phyloP scores from a whole-genome alignment of 2,113 vertebrate species.

The Puffinus mauretanicus region DNA sequence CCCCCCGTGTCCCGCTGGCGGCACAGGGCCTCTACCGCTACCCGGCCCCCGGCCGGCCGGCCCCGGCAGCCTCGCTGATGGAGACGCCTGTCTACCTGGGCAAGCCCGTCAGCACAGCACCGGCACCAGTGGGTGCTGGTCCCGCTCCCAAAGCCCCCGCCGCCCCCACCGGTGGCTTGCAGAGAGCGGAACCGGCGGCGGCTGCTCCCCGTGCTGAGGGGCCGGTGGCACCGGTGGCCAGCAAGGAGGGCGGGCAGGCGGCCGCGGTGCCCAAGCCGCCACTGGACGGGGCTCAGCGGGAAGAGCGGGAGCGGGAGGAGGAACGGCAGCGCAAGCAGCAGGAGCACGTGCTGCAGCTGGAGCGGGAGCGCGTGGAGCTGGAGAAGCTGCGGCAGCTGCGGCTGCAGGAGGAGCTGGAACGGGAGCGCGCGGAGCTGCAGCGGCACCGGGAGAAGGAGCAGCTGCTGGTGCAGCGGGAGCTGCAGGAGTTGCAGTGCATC shows the following conservation, averaged over 20 bases:
- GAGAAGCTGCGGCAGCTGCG: slow-evolving; percentile 93
- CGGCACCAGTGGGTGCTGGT: neutral
- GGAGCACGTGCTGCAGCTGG: slow-evolving; percentile 91
- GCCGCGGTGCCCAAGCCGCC: neutral
- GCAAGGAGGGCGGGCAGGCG: slow-evolving; percentile 59
- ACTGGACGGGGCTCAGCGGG: slow-evolving; percentile 67
- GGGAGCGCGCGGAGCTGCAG: slow-evolving; percentile 92
- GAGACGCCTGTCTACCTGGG: slow-evolving; percentile 91
- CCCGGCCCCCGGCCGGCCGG: slow-evolving; percentile 71
- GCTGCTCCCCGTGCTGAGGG: slow-evolving; percentile 66
- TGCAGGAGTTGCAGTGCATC: slow-evolving; percentile 95
- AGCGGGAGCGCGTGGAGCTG: slow-evolving; percentile 92
- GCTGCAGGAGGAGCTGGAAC: slow-evolving; percentile 93
- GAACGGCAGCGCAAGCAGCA: slow-evolving; percentile 91
- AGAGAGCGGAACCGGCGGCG: slow-evolving; percentile 44
- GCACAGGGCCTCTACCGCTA: slow-evolving; percentile 84
- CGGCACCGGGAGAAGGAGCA: slow-evolving; percentile 96
- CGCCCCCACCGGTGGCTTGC: neutral
- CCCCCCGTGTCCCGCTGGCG: slow-evolving; percentile 84
- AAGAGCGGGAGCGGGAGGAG: slow-evolving; percentile 86
- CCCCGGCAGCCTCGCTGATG: slow-evolving; percentile 70
- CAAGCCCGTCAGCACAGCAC: slow-evolving; percentile 75
- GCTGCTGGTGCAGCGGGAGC: slow-evolving; percentile 91
- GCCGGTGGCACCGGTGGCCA: neutral
- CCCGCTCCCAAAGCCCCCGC: neutral